Evolutionary conservation across 2,113 vertebrate genomes (phyloP).

Genomic region (Catharus fuscescens): DNA sequence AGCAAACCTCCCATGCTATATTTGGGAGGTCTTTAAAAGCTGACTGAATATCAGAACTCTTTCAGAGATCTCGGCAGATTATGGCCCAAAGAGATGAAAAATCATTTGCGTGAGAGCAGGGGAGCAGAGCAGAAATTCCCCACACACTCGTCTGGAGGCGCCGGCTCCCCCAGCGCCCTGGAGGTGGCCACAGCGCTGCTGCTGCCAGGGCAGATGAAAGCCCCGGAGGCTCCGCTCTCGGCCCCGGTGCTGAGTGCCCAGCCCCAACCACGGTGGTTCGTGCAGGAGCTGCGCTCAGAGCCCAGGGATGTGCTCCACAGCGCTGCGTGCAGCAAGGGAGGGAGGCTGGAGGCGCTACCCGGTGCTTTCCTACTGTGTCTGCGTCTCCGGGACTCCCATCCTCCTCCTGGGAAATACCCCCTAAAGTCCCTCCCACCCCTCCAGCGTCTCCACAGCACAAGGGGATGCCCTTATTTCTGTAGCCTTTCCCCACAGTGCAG

Average conservation of each 20-base stretch:
- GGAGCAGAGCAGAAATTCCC: background rate
- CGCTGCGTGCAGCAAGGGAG: accelerated
- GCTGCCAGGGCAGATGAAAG: background rate
- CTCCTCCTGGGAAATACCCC: background rate
- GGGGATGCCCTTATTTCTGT: background rate
- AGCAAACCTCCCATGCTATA: background rate
- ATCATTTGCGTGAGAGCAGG: background rate
- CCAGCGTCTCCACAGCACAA: accelerated
- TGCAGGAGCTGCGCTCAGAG: background rate
- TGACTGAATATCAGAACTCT: background rate
- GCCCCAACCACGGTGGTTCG: accelerated
- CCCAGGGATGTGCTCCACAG: background rate
- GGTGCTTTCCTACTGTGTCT: background rate
- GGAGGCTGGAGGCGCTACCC: background rate
- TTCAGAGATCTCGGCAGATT: background rate
- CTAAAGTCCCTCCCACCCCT: background rate
- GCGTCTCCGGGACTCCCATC: background rate
- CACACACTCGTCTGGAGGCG: accelerated
- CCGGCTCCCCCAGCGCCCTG: background rate
- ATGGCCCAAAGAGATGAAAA: background rate
- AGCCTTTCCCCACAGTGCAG: background rate
- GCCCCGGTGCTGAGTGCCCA: background rate
- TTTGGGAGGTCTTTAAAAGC: background rate
- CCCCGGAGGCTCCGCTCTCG: accelerated
- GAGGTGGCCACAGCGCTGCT: background rate